Conservation (phyloP, 1,140 invertebrate species). For the Gryon sp. region DNA sequence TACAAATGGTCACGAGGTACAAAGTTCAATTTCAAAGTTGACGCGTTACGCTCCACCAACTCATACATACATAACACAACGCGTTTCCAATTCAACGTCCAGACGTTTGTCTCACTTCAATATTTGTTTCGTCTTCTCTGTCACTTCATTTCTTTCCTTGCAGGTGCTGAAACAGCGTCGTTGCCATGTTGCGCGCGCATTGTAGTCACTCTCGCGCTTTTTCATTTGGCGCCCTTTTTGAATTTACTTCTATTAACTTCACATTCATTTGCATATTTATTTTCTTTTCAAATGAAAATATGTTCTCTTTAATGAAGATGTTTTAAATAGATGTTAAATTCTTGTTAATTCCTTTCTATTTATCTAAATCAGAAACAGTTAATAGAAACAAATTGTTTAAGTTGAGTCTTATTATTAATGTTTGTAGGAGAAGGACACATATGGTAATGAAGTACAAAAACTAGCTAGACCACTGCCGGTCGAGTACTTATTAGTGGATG, state of each 20-base stretch:
- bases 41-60: neutral
- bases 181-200: conserved; percentile 41
- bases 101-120: conserved; percentile 10
- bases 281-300: too few species aligned
- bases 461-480: conserved; percentile 96
- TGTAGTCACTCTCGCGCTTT: neutral
- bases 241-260: too few species aligned
- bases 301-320: too few species aligned
- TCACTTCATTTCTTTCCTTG: conserved; percentile 21
- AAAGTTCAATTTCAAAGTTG: conserved; percentile 50
- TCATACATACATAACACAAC: neutral
- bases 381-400: neutral
- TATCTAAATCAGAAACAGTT: too few species aligned
- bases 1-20: conserved; percentile 35
- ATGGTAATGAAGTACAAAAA: conserved; percentile 97
- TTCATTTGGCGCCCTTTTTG: conserved; percentile 3
- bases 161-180: conserved; percentile 14
- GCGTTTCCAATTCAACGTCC: conserved; percentile 16
- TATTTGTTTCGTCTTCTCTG: conserved; percentile 7
- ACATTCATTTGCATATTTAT: too few species aligned
- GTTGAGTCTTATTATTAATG: conserved; percentile 69
- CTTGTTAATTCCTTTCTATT: too few species aligned
- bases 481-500: conserved; percentile 97
- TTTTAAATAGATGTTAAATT: too few species aligned
- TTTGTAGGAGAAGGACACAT: conserved; percentile 97